Conservation (phyloP, 2,888 invertebrate genomes). For the Imbricaverruca yamaguchii region DNA sequence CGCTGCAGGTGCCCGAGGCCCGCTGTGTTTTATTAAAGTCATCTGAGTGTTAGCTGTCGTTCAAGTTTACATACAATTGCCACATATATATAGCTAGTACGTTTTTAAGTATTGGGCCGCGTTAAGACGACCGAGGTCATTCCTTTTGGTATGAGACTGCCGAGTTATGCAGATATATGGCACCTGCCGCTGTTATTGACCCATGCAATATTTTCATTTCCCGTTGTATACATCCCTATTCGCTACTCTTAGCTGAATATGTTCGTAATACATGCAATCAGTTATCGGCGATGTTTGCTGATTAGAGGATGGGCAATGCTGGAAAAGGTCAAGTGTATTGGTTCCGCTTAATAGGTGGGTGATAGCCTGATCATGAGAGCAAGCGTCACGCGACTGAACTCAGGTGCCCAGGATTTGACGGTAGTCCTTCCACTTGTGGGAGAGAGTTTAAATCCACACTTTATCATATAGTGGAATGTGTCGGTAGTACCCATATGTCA, state of each 20-base stretch:
- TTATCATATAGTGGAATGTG: too few species aligned
- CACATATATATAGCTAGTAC: neutral
- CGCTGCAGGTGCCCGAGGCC: neutral
- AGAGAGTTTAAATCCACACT: too few species aligned
- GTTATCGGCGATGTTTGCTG: neutral
- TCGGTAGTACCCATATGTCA: too few species aligned
- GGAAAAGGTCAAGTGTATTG: too few species aligned
- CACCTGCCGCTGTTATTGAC: neutral
- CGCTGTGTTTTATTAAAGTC: neutral
- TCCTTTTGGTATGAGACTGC: neutral
- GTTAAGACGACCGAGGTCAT: neutral
- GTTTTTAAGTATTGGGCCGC: too few species aligned
- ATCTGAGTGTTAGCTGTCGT: constrained; percentile 5
- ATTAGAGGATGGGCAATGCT: too few species aligned
- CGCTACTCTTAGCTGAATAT: neutral
- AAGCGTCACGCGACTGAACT: too few species aligned
- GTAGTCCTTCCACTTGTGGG: too few species aligned
- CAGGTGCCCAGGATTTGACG: too few species aligned
- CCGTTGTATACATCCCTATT: neutral
- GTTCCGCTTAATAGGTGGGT: too few species aligned
- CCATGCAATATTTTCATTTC: neutral
- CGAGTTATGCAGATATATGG: neutral
- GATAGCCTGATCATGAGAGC: too few species aligned
- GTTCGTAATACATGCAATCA: neutral
- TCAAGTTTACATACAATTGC: neutral